Conservation (phyloP, 2,888 invertebrate species). For the Chrysina gloriosa region DNA sequence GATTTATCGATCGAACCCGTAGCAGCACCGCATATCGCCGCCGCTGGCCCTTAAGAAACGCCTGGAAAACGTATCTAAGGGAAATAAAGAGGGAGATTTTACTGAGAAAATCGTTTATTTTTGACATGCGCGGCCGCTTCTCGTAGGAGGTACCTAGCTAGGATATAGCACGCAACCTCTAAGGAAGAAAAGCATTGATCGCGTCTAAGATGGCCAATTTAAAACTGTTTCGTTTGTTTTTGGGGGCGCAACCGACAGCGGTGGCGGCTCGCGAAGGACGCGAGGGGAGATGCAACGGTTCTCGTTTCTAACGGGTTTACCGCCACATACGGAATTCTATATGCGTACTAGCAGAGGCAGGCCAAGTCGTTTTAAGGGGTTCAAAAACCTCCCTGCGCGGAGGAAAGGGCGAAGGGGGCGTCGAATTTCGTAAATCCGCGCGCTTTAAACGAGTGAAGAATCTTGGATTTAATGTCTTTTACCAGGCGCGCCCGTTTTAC, state of each 20-base stretch:
- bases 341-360: no score
- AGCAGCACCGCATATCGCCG: background rate
- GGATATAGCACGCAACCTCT: slow-evolving; percentile 25
- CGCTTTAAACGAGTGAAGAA: background rate
- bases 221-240: slow-evolving; percentile 39
- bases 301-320: background rate
- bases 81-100: slow-evolving; percentile 63
- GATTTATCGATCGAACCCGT: no score
- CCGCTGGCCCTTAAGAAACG: slow-evolving; percentile 51
- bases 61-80: slow-evolving; percentile 58
- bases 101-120: slow-evolving; percentile 63
- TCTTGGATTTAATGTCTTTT: slow-evolving; percentile 14
- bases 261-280: background rate
- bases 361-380: background rate
- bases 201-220: slow-evolving; percentile 44
- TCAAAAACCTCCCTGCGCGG: no score
- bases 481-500: background rate
- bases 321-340: background rate
- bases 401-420: background rate
- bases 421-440: slow-evolving; percentile 11
- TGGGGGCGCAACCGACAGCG: background rate
- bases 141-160: slow-evolving; percentile 16
- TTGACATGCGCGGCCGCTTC: slow-evolving; percentile 60
- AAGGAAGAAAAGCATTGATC: slow-evolving; percentile 44
- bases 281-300: background rate